phyloP scores from a whole-genome alignment of 1,140 invertebrate species.

The Cecropterus lyciades region DNA sequence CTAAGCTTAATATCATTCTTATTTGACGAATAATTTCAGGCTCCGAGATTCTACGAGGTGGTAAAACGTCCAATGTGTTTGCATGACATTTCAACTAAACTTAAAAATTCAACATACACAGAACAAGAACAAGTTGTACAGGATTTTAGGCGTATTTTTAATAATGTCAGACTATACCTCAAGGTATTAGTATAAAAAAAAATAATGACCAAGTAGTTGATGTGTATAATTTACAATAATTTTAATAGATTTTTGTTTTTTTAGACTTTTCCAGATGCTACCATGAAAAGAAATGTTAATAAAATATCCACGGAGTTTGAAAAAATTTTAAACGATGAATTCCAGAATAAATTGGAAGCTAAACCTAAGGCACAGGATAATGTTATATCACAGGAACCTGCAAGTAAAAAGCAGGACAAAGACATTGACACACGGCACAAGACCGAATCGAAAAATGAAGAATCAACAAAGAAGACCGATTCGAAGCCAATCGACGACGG shows the following conservation, averaged over 20 bases:
- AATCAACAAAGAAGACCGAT: slow-evolving; percentile 54
- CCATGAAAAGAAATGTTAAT: slow-evolving; percentile 73
- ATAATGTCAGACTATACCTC: slow-evolving; percentile 76
- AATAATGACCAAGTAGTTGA: too few relatives aligned
- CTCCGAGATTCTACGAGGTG: slow-evolving; percentile 80
- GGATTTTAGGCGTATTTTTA: slow-evolving; percentile 79
- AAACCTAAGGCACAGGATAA: slow-evolving; percentile 56
- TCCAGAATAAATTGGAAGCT: slow-evolving; percentile 64
- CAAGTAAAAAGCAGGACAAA: slow-evolving; percentile 59
- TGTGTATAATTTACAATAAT: neutral
- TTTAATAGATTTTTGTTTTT: slow-evolving; percentile 30
- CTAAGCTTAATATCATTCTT: too few relatives aligned
- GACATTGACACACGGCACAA: slow-evolving; percentile 47
- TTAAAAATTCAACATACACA: slow-evolving; percentile 73
- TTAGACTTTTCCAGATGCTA: slow-evolving; percentile 73
- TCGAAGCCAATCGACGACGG: slow-evolving; percentile 47
- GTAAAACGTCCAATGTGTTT: slow-evolving; percentile 81
- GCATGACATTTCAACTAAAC: slow-evolving; percentile 74
- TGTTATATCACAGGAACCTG: slow-evolving; percentile 39
- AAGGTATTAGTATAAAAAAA: slow-evolving; percentile 57
- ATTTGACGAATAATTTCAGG: slow-evolving; percentile 55
- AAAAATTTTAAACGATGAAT: slow-evolving; percentile 72
- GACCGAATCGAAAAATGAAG: slow-evolving; percentile 49
- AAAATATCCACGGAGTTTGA: slow-evolving; percentile 77
- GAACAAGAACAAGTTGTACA: slow-evolving; percentile 78